phyloP scores from a whole-genome alignment of 1,140 invertebrate genomes.

The Pseudomyrmex sp. region DNA sequence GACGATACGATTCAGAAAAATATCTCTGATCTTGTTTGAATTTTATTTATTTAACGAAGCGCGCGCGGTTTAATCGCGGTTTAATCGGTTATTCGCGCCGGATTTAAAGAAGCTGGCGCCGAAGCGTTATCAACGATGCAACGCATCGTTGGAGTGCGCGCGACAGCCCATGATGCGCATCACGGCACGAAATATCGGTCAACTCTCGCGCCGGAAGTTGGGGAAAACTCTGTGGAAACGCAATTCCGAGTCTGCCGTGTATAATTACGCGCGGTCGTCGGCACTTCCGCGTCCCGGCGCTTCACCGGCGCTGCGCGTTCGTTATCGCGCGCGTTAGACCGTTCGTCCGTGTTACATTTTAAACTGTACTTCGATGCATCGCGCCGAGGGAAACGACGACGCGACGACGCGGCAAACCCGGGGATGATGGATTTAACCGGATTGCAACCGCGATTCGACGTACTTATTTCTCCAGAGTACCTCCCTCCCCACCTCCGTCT shows the following conservation, averaged over 20 bases:
- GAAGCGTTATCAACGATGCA: conserved; percentile 37
- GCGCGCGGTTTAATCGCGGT: conserved; percentile 41
- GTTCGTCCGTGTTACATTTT: conserved; percentile 69
- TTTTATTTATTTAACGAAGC: conserved; percentile 60
- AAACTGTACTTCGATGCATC: conserved; percentile 72
- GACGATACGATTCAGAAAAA: neutral
- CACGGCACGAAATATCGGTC: conserved; percentile 47
- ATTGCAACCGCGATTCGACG: conserved; percentile 55
- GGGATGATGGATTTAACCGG: conserved; percentile 74
- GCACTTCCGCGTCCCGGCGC: conserved; percentile 60
- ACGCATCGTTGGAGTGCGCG: conserved; percentile 36
- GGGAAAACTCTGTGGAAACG: conserved; percentile 58
- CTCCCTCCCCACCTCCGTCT: too few relatives aligned
- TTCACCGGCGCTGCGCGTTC: conserved; percentile 50
- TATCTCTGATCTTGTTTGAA: conserved; percentile 26
- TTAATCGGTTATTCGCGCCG: too few relatives aligned
- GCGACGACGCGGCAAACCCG: conserved; percentile 12
- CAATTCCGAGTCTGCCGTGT: conserved; percentile 62
- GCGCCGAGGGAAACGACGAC: conserved; percentile 54
- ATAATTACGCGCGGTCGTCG: conserved; percentile 65
- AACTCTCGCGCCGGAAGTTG: conserved; percentile 36
- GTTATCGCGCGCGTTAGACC: conserved; percentile 64
- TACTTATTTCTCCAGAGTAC: conserved; percentile 64
- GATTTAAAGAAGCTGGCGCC: conserved; percentile 54
- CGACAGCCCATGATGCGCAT: conserved; percentile 13